Conservation (phyloP, 2,113 vertebrate species). For the Eulemur rufifrons region DNA sequence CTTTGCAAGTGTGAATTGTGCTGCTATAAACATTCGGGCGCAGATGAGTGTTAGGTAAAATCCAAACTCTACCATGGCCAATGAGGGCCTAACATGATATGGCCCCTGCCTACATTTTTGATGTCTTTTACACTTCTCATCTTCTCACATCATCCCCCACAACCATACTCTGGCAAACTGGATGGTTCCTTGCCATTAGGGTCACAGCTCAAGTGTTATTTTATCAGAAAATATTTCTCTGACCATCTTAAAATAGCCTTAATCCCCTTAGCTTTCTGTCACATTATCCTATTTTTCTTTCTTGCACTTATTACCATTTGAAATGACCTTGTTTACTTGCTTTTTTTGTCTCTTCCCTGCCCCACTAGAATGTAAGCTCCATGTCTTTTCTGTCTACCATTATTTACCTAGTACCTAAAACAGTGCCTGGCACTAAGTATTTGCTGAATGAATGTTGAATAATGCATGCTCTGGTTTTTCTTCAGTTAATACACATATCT, state of each 20-base stretch:
- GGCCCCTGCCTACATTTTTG: neutral
- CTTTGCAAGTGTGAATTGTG: no score
- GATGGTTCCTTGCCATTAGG: slow-evolving; percentile 25
- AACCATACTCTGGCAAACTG: neutral
- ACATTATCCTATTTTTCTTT: neutral
- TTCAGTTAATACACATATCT: neutral
- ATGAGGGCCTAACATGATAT: neutral
- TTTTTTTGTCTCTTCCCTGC: neutral
- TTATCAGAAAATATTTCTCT: slow-evolving; percentile 27
- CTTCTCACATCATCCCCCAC: neutral
- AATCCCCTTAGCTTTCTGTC: neutral
- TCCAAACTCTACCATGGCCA: neutral
- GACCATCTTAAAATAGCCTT: neutral
- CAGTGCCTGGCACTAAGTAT: neutral
- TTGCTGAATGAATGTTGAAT: slow-evolving; percentile 34
- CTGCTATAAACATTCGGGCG: no score
- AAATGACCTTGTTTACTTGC: slow-evolving; percentile 29
- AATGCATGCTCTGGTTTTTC: neutral
- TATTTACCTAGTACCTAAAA: neutral
- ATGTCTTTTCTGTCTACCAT: neutral
- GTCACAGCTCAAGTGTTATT: neutral
- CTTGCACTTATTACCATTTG: neutral
- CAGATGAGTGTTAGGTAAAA: slow-evolving; percentile 20
- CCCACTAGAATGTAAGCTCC: slow-evolving; percentile 3
- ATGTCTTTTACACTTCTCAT: neutral